phyloP scores from a whole-genome alignment of 2,888 invertebrate species.

The Arenicola marina region DNA sequence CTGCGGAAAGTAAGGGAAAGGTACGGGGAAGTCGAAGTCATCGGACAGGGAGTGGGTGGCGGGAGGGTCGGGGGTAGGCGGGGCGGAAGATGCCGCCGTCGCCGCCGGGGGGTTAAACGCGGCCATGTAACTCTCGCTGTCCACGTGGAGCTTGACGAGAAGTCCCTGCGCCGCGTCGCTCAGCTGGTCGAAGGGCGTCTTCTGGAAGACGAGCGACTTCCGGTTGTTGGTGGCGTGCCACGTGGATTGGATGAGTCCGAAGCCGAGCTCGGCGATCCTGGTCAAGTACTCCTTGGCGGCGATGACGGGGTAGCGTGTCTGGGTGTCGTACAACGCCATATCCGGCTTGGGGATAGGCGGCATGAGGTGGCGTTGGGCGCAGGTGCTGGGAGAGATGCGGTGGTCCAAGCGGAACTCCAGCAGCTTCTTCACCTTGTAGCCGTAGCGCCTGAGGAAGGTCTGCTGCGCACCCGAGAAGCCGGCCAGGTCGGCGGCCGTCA shows the following conservation, averaged over 20 bases:
- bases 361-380: slow-evolving; percentile 30
- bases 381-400: slow-evolving; percentile 22
- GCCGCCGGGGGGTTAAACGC: slow-evolving; percentile 12
- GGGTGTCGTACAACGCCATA: slow-evolving; percentile 22
- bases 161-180: slow-evolving; percentile 6
- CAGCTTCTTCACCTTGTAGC: slow-evolving; percentile 22
- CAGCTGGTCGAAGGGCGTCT: slow-evolving; percentile 21
- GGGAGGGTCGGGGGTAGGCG: too few species aligned
- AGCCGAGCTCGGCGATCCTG: slow-evolving; percentile 27
- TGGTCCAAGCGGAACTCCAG: slow-evolving; percentile 20
- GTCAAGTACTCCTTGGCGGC: slow-evolving; percentile 25
- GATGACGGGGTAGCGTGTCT: slow-evolving; percentile 27
- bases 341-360: slow-evolving; percentile 20
- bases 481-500: not conserved
- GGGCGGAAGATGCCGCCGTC: not conserved
- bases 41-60: too few species aligned
- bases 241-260: slow-evolving; percentile 16
- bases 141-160: slow-evolving; percentile 14
- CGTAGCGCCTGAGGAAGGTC: slow-evolving; percentile 13
- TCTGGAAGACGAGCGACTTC: slow-evolving; percentile 21
- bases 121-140: slow-evolving; percentile 15
- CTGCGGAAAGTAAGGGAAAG: too few species aligned
- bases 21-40: too few species aligned
- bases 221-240: slow-evolving; percentile 17
- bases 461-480: not conserved